phyloP scores from a whole-genome alignment of 2,113 vertebrate genomes.

The Odocoileus virginianus region DNA sequence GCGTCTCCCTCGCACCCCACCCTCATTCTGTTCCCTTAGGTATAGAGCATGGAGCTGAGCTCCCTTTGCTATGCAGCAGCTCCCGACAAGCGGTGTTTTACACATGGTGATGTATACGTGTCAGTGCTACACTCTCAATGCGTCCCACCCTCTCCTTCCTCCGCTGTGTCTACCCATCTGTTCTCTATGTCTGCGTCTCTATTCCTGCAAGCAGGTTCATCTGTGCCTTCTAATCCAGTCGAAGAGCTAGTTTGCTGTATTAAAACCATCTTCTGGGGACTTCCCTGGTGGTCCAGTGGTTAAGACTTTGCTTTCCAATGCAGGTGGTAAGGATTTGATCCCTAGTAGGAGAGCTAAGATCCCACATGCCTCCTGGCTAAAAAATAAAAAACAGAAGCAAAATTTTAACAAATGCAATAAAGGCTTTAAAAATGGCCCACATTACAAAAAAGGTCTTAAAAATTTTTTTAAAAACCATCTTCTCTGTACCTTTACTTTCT shows the following conservation, averaged over 20 bases:
- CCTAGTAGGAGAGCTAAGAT: background rate
- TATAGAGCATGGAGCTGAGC: background rate
- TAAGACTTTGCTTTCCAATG: background rate
- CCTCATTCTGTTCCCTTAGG: background rate
- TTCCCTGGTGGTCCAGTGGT: background rate
- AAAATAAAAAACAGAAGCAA: background rate
- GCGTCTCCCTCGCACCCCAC: background rate
- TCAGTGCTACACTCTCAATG: background rate
- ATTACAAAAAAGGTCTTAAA: background rate
- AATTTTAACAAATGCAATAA: background rate
- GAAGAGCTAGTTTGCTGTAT: background rate
- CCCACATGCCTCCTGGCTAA: background rate
- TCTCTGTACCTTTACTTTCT: background rate
- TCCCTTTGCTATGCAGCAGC: background rate
- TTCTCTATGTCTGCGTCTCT: background rate
- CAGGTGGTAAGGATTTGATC: background rate
- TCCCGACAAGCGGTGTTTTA: background rate
- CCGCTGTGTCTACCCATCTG: background rate
- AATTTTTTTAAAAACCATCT: background rate
- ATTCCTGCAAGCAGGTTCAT: background rate
- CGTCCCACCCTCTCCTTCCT: background rate
- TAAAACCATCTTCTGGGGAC: background rate
- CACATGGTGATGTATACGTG: background rate
- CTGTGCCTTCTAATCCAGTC: background rate
- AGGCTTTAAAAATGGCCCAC: background rate